Evolutionary conservation across 2,113 vertebrate genomes (phyloP), one percentile per base, ranked within the genome.

Genomic region (Cephalopterus ornatus): DNA sequence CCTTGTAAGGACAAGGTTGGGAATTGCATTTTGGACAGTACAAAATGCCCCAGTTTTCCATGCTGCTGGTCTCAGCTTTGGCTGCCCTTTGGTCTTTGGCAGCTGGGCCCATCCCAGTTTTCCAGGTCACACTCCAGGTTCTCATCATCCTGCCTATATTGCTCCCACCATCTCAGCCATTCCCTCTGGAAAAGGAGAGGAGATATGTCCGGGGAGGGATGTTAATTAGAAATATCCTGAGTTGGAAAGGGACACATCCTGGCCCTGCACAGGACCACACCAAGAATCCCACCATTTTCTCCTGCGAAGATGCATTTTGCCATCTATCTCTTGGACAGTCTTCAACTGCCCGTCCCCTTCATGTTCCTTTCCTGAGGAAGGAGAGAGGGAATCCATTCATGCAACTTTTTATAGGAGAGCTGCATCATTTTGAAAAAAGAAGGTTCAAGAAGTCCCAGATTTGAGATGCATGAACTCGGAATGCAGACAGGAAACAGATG

Each of bases 1-100:
- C 75, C 95, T 97, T 97, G 22, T 55, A 50, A 90, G 68, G 89
- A 56, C 63, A 10, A 75, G 68, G 82, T 68, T 47, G 70, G 52
- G 70, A 74, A n/a, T 28, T 49, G 39, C 14, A 39, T 70, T 65
- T 78, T 5, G 28, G 41, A 46, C 49, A 8, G 7, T 41, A 39
- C 21, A 23, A 13, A 67, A 35, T 14, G 12, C 8, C 52, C 27
- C 2, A 2, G 0, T 67, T 89, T 86, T 65, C 62, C 61, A 5
- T 3, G 35, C 77, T 65, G 67, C 63, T 33, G 3, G 9, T 78
- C 28, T 47, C 24, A 6, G 33, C 35, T 72, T 28, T 11, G 41
- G 15, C 23, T 59, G 35, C 19, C 59, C 39, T 71, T 39, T 1
- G 4, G 13, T 28, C 32, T 78, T 10, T 24, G 35, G 58, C 49